Evolutionary conservation across 2,113 vertebrate genomes (phyloP).

Genomic region (Rhagologus leucostigma): DNA sequence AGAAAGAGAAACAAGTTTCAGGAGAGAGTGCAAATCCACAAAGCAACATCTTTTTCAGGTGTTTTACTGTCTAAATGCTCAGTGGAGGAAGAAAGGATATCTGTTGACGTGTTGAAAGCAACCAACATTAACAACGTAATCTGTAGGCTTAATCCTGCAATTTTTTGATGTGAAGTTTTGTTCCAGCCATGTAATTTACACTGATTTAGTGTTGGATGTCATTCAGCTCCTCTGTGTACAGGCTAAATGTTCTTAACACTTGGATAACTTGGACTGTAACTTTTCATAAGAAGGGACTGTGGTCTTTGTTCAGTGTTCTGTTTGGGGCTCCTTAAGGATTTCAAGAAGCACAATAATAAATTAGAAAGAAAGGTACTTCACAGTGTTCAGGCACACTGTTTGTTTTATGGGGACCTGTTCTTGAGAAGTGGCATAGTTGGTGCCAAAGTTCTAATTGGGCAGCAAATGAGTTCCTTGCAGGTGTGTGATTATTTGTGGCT

Average conservation of each 20-base stretch:
- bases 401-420: neutral
- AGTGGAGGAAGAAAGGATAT: neutral
- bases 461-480: neutral
- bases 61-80: neutral
- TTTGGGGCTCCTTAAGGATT: neutral
- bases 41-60: neutral
- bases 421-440: neutral
- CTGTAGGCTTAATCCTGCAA: neutral
- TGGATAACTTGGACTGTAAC: neutral
- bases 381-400: neutral
- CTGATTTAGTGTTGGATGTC: neutral
- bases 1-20: neutral
- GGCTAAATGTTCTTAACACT: neutral
- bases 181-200: neutral
- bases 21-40: neutral
- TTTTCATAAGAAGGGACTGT: neutral
- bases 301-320: neutral
- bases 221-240: neutral
- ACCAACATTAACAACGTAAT: neutral
- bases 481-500: neutral
- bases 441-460: neutral
- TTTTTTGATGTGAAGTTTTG: neutral
- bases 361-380: neutral
- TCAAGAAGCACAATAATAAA: neutral
- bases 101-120: neutral